Conservation (phyloP, 2,888 invertebrate genomes). For the Coremacera marginata region DNA sequence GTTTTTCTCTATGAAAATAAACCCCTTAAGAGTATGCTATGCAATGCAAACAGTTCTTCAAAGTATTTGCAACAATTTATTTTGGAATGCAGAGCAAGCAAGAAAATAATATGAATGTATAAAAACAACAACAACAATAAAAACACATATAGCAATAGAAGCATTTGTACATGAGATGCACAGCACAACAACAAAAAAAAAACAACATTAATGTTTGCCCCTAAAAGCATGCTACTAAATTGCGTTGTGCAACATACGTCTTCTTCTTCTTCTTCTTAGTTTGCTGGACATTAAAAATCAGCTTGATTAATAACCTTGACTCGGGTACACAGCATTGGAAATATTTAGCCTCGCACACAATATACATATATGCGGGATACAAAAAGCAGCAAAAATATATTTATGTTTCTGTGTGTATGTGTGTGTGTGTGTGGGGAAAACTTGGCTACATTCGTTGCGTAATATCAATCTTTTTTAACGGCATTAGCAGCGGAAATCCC, state of each 20-base stretch:
- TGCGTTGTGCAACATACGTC: background rate
- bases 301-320: slow-evolving; percentile 56
- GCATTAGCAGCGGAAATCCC: slow-evolving; percentile 4
- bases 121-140: too few relatives aligned
- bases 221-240: background rate
- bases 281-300: slow-evolving; percentile 40
- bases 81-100: too few relatives aligned
- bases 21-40: too few relatives aligned
- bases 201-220: background rate
- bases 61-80: too few relatives aligned
- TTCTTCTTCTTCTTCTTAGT: background rate
- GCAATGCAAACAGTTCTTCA: too few relatives aligned
- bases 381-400: background rate
- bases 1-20: too few relatives aligned
- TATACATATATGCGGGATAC: background rate
- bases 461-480: slow-evolving; percentile 29
- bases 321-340: slow-evolving; percentile 48
- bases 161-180: background rate
- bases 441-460: background rate
- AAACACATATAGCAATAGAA: background rate
- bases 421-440: background rate
- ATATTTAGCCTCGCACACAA: background rate
- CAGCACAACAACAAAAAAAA: background rate
- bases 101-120: too few relatives aligned
- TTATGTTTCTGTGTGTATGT: background rate